Evolutionary conservation across 2,113 vertebrate genomes (phyloP).

Genomic region (Meles meles): DNA sequence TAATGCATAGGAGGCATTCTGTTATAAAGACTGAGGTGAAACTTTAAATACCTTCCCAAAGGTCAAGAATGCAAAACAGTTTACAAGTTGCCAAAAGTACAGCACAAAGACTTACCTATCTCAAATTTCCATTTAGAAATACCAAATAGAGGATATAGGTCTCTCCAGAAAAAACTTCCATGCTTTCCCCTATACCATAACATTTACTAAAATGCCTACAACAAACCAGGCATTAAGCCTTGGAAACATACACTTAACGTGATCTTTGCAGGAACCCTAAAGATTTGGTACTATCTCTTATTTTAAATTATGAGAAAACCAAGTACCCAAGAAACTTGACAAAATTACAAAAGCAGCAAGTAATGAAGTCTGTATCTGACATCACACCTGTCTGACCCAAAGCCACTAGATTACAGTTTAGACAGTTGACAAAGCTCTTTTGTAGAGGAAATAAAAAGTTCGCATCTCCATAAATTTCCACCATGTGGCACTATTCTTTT

Average conservation of each 20-base stretch:
- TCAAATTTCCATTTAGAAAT: constrained; percentile 13
- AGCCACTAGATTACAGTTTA: not conserved
- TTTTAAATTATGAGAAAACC: not conserved
- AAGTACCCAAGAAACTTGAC: not conserved
- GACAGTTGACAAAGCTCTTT: not conserved
- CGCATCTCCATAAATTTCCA: not conserved
- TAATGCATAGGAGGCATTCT: not conserved
- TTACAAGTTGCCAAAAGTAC: not conserved
- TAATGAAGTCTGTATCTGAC: not conserved
- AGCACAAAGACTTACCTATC: not conserved
- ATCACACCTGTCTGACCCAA: not conserved
- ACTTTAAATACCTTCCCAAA: not conserved
- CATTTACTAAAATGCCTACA: not conserved
- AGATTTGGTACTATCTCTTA: not conserved
- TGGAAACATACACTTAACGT: not conserved
- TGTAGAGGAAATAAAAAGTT: not conserved
- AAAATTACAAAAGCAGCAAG: not conserved
- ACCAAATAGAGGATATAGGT: not conserved
- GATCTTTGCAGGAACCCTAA: not conserved
- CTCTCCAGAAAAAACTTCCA: not conserved
- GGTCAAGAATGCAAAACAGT: not conserved
- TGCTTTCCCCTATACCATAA: not conserved
- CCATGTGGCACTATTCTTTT: not conserved
- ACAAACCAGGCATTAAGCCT: not conserved
- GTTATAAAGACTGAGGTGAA: not conserved